Base-by-base conservation (phyloP, 2,113 vertebrate genomes). In the Sinocyclocheilus maitianheensis region DNA sequence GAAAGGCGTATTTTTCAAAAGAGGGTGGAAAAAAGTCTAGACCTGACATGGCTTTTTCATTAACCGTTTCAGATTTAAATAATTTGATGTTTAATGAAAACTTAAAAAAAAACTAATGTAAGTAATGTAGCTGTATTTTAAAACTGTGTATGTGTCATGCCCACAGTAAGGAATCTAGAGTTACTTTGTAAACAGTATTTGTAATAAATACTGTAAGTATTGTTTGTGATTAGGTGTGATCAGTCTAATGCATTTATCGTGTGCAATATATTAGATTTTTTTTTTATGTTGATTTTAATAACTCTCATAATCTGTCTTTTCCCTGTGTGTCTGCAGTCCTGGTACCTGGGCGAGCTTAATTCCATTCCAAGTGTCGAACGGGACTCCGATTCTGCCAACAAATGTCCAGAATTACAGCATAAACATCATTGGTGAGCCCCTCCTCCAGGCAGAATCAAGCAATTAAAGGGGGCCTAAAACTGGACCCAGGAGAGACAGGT, bases 331-430 rank as follows among this genome's bases (percentile, higher is more conserved):
- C 83, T 86, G 90, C 96, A 99, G 98, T 99, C 98, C 98, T 99
- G 98, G 98, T 99, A 99, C 98, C 96, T 99, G 98, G 97, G 98
- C 97, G 98, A 99, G 98, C 96, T 97, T 99, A 97, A 97, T 99
- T 96, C 98, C 98, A 95, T 99, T 99, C 95, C 98, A 99, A 97
- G 97, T 99, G 95, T 98, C 97, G 96, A 99, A 97, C 93, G 97
- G 97, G 95, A 98, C 98, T 95, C 96, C 96, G 94, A 99, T 99
- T 95, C 96, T 99, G 96, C 97, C 97, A 91, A 96, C 97, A 96
- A 99, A 97, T 96, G 97, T 99, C 96, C 97, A 98, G 96, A 99
- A 99, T 96, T 99, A 99, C 95, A 96, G 98, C 96, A 96, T 99
- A 97, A 99, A 98, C 96, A 96, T 99, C 97, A 98, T 99, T 96